These are phyloP conservation scores for Heliconius erato DNA, from an alignment of 2,888 invertebrate genomes.

Conservation along the genomic window DNA sequence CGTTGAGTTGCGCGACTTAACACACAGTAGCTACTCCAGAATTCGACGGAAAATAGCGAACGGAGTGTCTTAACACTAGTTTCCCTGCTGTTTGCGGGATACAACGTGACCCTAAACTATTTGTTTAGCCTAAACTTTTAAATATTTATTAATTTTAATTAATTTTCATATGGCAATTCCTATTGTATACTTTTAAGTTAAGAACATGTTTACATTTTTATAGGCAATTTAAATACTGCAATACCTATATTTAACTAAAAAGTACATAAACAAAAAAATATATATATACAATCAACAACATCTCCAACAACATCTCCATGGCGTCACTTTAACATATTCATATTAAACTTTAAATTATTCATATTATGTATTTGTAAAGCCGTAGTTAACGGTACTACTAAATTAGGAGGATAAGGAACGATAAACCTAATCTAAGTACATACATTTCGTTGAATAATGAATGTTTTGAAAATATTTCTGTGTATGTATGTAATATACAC, in stretches of 20 bases:
- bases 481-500: not conserved
- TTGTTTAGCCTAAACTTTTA: no score
- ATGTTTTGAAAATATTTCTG: slow-evolving; percentile 61
- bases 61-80: no score
- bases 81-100: no score
- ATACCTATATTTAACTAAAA: not conserved
- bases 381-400: slow-evolving; percentile 44
- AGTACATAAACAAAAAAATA: not conserved
- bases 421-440: slow-evolving; percentile 52
- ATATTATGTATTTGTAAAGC: slow-evolving; percentile 25
- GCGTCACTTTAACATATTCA: slow-evolving; percentile 25
- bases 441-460: slow-evolving; percentile 53
- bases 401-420: slow-evolving; percentile 48
- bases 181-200: not conserved
- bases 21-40: no score
- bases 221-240: not conserved
- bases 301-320: not conserved
- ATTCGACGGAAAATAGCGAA: no score
- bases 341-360: slow-evolving; percentile 18
- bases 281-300: not conserved
- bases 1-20: no score
- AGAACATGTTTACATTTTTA: not conserved
- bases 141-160: no score
- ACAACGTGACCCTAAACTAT: no score
- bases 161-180: not conserved